phyloP scores from a whole-genome alignment of 2,888 invertebrate genomes.

The Oxycera nigricornis region DNA sequence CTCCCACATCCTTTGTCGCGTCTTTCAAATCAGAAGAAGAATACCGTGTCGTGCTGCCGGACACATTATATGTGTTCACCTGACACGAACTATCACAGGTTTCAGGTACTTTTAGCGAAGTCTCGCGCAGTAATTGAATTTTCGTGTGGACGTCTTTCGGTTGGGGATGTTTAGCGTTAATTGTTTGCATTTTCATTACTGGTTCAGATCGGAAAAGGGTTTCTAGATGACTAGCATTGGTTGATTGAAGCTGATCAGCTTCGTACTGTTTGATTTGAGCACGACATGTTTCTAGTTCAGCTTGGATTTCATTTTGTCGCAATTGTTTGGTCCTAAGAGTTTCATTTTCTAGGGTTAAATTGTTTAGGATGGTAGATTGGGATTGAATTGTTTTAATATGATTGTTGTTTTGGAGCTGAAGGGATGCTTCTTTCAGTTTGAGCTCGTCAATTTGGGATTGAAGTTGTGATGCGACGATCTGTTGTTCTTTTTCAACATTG shows the following conservation, averaged over 20 bases:
- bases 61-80: neutral
- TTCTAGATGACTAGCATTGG: neutral
- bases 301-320: neutral
- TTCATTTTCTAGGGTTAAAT: neutral
- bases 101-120: slow-evolving; percentile 39
- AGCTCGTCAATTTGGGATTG: neutral
- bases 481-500: neutral
- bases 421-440: neutral
- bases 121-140: slow-evolving; percentile 36
- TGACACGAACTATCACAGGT: slow-evolving; percentile 37
- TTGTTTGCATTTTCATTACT: neutral
- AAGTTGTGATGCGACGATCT: neutral
- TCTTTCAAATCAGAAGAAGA: neutral
- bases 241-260: neutral
- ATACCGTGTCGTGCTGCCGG: too few relatives aligned
- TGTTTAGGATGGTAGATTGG: neutral
- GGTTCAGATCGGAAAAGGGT: neutral
- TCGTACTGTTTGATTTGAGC: neutral
- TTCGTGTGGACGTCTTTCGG: neutral
- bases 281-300: neutral
- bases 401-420: neutral
- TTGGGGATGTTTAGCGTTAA: neutral
- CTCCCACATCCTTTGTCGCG: slow-evolving; percentile 41
- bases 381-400: neutral
- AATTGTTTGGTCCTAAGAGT: neutral